Conservation (phyloP, 2,888 invertebrate species). For the Ametastegia equiseti region DNA sequence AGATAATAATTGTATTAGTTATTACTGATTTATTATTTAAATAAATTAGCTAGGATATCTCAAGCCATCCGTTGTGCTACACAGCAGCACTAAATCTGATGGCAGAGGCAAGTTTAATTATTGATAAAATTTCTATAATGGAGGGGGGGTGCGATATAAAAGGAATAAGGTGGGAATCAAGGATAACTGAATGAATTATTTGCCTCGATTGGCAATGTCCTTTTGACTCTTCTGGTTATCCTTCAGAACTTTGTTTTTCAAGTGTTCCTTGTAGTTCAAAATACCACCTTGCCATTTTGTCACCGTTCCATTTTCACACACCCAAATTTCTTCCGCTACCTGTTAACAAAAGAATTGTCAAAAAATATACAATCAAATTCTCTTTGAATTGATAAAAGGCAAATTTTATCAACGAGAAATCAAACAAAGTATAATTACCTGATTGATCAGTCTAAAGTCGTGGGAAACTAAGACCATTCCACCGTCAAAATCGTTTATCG, state of each 20-base stretch:
- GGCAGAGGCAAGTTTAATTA: constrained; percentile 50
- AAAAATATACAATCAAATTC: not conserved
- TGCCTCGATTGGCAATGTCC: constrained; percentile 65
- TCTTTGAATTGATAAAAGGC: no score
- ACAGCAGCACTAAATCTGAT: constrained; percentile 65
- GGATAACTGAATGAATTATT: constrained; percentile 62
- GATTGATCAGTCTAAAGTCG: constrained; percentile 99
- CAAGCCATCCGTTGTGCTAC: constrained; percentile 66
- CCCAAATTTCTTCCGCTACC: constrained; percentile 99
- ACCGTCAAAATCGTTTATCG: constrained; percentile 98
- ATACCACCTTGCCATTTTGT: constrained; percentile 99
- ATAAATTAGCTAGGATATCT: constrained; percentile 73
- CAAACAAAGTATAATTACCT: constrained; percentile 80
- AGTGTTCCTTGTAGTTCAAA: constrained; percentile 95
- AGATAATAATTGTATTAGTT: constrained; percentile 40
- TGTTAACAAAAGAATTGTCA: constrained; percentile 74
- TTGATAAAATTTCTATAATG: constrained; percentile 60
- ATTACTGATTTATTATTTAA: constrained; percentile 61
- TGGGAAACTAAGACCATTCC: constrained; percentile 99
- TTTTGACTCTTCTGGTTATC: constrained; percentile 77
- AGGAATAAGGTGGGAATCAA: constrained; percentile 34
- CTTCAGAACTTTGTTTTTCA: constrained; percentile 91
- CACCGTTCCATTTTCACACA: constrained; percentile 96
- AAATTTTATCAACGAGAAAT: not conserved
- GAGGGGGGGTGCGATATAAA: constrained; percentile 44